Evolutionary conservation across 2,888 invertebrate genomes (phyloP), one percentile per base, ranked within the genome.

Genomic region (Cheilosia scutellata): DNA sequence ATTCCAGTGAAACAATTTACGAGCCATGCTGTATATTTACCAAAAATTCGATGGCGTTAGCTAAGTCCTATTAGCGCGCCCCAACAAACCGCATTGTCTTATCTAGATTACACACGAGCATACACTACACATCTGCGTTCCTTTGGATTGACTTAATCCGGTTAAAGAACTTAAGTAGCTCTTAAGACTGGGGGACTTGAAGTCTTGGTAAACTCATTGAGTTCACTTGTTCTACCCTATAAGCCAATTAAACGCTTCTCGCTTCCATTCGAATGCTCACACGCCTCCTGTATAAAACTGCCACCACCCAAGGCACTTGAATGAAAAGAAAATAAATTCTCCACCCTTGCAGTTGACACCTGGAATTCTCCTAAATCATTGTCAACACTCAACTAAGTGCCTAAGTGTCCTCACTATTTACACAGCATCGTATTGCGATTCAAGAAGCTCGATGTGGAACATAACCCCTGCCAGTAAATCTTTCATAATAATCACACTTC

Each of bases 401-500:
- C 42, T 53, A 71, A 76, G 70, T 60, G 60, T 44, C 65, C 65
- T 42, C 55, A 77, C 55, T 77, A 83, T 77, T 72, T 76, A 76
- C 72, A 63, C 40, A 55, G 53, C n/a, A 27, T 55, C 58, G 42
- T 68, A 83, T 72, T 83, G 49, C 68, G 66, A 83, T 83, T 83
- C 78, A 63, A 55, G 7, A 47, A 72, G 55, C 66, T 65, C 79
- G 27, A n/a, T 51, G 53, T 58, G 16, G 16, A 76, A 65, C 68
- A 6, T 4, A 63, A 53, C 55, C 9, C 9, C 3, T 9, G 33
- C 7, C 9, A 9, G 9, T 9, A 9, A 78, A 78, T 77, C 77
- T 72, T 72, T 83, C 82, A 77, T 77, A 83, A 77, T 72, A 83
- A 77, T 83, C 78, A 63, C 72, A 78, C 74, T 78, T 83, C 77